A percentile compares a stretch with the other conserved stretches of the same genome.
Conservation (phyloP, 92 coral and sea anemone species). For the Actinostola sp. region DNA sequence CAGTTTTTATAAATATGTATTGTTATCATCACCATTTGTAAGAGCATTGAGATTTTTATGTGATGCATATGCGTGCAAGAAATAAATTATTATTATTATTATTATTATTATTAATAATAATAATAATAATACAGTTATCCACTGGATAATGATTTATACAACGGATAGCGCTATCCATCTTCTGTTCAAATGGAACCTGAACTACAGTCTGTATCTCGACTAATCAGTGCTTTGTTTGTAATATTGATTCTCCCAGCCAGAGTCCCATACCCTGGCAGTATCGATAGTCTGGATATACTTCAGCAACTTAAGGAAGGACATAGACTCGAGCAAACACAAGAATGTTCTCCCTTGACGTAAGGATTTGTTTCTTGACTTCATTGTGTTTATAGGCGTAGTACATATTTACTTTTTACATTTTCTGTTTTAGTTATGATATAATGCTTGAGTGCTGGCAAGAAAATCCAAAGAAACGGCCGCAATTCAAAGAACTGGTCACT, state of each 20-base stretch:
- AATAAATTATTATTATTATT: too few relatives aligned
- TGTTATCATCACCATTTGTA: too few relatives aligned
- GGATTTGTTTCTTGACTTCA: neutral
- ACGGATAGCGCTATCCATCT: too few relatives aligned
- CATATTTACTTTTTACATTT: neutral
- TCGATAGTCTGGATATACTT: slow-evolving; percentile 21
- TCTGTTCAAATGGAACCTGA: too few relatives aligned
- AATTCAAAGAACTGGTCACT: slow-evolving; percentile 52
- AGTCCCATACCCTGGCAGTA: slow-evolving; percentile 13
- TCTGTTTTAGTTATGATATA: slow-evolving; percentile 58
- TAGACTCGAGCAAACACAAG: slow-evolving; percentile 56
- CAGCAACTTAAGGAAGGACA: slow-evolving; percentile 45
- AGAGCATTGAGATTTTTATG: too few relatives aligned
- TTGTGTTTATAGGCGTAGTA: neutral
- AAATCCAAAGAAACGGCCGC: slow-evolving; percentile 67
- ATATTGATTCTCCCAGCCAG: neutral
- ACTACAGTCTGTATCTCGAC: neutral
- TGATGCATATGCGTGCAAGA: too few relatives aligned
- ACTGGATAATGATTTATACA: too few relatives aligned
- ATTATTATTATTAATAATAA: too few relatives aligned
- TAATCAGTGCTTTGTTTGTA: neutral
- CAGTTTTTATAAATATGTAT: too few relatives aligned
- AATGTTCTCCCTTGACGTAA: slow-evolving; percentile 66
- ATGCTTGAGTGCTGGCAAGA: slow-evolving; percentile 76
- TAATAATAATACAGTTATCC: too few relatives aligned